phyloP scores from a whole-genome alignment of 1,140 invertebrate genomes.

The Drosophila biarmipes region DNA sequence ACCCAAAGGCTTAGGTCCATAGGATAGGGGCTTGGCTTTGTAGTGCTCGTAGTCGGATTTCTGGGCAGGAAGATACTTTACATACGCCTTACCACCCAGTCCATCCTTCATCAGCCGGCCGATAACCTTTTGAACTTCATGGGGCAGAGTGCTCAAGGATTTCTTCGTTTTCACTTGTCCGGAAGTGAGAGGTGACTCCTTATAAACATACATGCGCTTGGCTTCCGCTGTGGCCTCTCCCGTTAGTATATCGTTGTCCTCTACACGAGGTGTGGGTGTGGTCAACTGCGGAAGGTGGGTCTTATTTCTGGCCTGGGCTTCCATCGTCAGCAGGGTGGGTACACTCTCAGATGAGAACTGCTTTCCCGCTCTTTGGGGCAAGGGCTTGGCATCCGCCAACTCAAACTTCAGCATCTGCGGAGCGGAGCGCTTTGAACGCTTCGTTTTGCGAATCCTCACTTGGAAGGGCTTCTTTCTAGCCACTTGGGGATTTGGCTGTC shows the following conservation, averaged over 20 bases:
- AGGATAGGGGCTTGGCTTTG: conserved; percentile 40
- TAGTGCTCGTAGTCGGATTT: conserved; percentile 67
- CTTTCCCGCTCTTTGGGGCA: conserved; percentile 42
- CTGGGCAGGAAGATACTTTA: conserved; percentile 71
- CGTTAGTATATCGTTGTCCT: conserved; percentile 50
- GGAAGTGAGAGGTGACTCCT: conserved; percentile 52
- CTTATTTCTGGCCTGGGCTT: conserved; percentile 27
- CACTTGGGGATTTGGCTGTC: conserved; percentile 1
- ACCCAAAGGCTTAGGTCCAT: conserved; percentile 37
- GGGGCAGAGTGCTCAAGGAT: conserved; percentile 57
- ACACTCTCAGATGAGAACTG: conserved; percentile 8
- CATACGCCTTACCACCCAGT: conserved; percentile 66
- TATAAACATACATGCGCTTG: conserved; percentile 68
- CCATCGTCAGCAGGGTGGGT: conserved; percentile 55
- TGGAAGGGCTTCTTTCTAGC: conserved; percentile 9
- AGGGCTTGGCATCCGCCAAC: conserved; percentile 66
- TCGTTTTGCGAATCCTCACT: conserved; percentile 44
- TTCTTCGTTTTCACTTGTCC: conserved; percentile 61
- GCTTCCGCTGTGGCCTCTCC: conserved; percentile 56
- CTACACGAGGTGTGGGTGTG: conserved; percentile 15
- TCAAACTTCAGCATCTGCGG: conserved; percentile 80
- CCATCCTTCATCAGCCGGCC: conserved; percentile 67
- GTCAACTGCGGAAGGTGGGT: not conserved
- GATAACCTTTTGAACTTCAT: conserved; percentile 79
- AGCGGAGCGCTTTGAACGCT: conserved; percentile 58